phyloP scores from a whole-genome alignment of 2,888 invertebrate species.

The Halocaridina rubra region DNA sequence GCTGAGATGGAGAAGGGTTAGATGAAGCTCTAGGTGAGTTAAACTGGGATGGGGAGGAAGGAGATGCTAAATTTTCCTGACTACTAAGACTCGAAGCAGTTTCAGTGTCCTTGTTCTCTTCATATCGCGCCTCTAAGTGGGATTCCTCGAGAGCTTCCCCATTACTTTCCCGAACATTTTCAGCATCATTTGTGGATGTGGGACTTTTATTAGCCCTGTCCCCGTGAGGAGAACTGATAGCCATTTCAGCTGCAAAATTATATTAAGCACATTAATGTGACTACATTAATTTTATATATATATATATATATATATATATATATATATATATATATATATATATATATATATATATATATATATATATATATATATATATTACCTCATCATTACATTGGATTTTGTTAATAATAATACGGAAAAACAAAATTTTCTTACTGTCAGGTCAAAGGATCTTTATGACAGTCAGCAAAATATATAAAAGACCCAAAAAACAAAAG shows the following conservation, averaged over 20 bases:
- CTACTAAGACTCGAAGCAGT: constrained; percentile 21
- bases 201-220: background rate
- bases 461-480: too few relatives aligned
- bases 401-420: too few relatives aligned
- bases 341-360: too few relatives aligned
- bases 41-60: background rate
- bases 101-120: background rate
- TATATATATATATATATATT: too few relatives aligned
- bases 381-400: too few relatives aligned
- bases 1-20: background rate
- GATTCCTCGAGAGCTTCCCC: background rate
- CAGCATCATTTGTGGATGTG: background rate
- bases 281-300: too few relatives aligned
- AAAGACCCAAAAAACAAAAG: too few relatives aligned
- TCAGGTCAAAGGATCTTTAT: too few relatives aligned
- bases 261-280: too few relatives aligned
- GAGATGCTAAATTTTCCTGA: background rate
- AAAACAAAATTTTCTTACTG: too few relatives aligned
- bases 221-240: background rate
- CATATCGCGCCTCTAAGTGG: background rate
- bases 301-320: too few relatives aligned
- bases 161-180: background rate
- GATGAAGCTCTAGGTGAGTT: background rate
- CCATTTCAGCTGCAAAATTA: background rate
- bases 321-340: too few relatives aligned